Evolutionary conservation across 2,888 invertebrate genomes (phyloP).

Genomic region (Epistrophella euchroma): DNA sequence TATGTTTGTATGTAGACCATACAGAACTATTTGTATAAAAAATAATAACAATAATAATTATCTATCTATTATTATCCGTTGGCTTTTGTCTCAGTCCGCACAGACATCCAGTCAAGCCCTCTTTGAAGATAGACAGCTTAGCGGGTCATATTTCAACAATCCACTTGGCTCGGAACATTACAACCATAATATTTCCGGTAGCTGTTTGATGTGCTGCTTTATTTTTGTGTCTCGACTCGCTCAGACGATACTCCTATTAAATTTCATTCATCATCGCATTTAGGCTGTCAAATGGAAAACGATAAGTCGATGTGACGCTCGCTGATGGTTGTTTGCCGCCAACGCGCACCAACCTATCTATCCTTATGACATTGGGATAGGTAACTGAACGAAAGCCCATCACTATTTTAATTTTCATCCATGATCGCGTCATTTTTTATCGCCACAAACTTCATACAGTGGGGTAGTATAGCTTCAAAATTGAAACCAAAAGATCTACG

Average conservation of each 20-base stretch:
- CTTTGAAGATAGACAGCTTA: conserved; percentile 5
- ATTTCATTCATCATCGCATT: conserved; percentile 56
- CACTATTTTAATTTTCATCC: conserved; percentile 1
- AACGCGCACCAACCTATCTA: background rate
- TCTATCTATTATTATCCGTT: background rate
- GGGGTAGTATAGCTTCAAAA: background rate
- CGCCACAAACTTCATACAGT: background rate
- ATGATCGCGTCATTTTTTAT: conserved; percentile 10
- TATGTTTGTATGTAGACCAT: background rate
- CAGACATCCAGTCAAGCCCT: conserved; percentile 17
- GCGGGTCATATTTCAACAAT: conserved; percentile 11
- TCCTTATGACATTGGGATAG: conserved; percentile 55
- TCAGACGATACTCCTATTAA: conserved; percentile 50
- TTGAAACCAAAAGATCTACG: background rate
- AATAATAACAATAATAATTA: background rate
- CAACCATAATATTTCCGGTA: conserved; percentile 50
- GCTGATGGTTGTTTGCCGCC: background rate
- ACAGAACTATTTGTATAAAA: background rate
- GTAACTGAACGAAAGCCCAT: conserved; percentile 35
- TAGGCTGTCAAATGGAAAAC: conserved; percentile 29
- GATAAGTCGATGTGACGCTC: conserved; percentile 18
- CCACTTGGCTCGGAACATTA: conserved; percentile 17
- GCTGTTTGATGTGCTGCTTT: background rate
- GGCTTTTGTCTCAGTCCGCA: background rate
- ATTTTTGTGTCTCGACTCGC: conserved; percentile 24